Base-by-base conservation (phyloP, 1,140 invertebrate genomes). In the Eciton burchellii region DNA sequence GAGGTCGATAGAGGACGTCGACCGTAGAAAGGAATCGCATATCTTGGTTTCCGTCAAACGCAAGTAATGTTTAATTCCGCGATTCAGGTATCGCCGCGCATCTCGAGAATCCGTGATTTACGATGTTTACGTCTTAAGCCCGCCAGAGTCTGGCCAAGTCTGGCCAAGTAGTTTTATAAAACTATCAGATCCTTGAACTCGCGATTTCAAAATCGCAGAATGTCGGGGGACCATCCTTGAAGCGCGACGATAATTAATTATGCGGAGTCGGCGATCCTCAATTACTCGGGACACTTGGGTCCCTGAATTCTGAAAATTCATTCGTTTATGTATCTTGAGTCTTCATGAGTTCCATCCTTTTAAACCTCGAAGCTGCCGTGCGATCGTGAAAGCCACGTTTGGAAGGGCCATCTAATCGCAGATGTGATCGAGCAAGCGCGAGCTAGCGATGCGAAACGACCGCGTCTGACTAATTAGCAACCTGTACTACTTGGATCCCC, bases 391-490 rank as follows among this genome's bases (percentile, higher is more conserved):
- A 49, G 16, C n/a, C 1, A 1, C 12, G 35, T 35, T 2, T 35
- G 35, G 6, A 35, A 24, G n/a, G 21, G 41, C 56, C 0, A 1
- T 56, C 47, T 54, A 24, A 4, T 43, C 6, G 16, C 3, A 29
- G 16, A 70, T 21, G n/a, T n/a, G 16, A 12, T 8, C 9, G 6
- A 14, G 1, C 19, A 5, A 45, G 21, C 19, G 26, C 26, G 35
- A 49, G 45, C 3, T 21, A 63, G 62, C 21, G 21, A 63, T 9
- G 11, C 29, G 9, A 19, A 2, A 54, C 21, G 43, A 54, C 21
- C 35, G 35, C 35, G 74, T 68, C 74, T 35, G 74, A 79, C 66
- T 57, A 79, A 79, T 77, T 68, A 43, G 16, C 54, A 47, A 77
- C 49, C 3, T 16, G 12, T 47, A 56, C 62, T 68, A 77, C 74